A percentile compares a stretch with the other conserved stretches of the same genome.
phyloP scores from a whole-genome alignment of 2,888 invertebrate species.

The Melanchra persicariae region DNA sequence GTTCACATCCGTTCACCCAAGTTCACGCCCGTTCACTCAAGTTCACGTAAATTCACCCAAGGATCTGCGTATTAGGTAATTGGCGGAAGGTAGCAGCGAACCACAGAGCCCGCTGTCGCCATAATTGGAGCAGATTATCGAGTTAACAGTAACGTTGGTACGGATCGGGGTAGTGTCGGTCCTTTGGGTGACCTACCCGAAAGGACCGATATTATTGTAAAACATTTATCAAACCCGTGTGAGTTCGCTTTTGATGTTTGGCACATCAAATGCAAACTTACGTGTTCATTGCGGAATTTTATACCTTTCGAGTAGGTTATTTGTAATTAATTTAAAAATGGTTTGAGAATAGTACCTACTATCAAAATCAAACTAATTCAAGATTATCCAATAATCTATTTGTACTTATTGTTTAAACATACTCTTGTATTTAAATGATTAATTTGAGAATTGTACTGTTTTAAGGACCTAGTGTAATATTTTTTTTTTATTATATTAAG shows the following conservation, averaged over 20 bases:
- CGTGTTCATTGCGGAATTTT: too few relatives aligned
- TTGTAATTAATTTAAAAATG: too few relatives aligned
- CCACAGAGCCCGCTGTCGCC: slow-evolving; percentile 60
- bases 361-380: too few relatives aligned
- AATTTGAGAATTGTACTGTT: too few relatives aligned
- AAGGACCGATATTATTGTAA: not conserved
- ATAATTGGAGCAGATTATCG: slow-evolving; percentile 69
- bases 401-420: too few relatives aligned
- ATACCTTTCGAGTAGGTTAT: too few relatives aligned
- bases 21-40: slow-evolving; percentile 4
- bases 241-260: too few relatives aligned
- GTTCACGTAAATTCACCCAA: slow-evolving; percentile 28
- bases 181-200: not conserved
- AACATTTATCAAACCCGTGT: not conserved
- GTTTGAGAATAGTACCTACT: too few relatives aligned
- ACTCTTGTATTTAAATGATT: too few relatives aligned
- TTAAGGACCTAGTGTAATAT: too few relatives aligned
- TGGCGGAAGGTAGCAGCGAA: slow-evolving; percentile 66
- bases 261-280: not conserved
- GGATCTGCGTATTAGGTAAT: slow-evolving; percentile 63
- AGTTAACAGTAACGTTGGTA: slow-evolving; percentile 43
- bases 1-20: slow-evolving; percentile 13
- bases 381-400: too few relatives aligned
- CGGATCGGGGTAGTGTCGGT: slow-evolving; percentile 14
- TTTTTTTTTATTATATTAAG: too few relatives aligned